phyloP scores from a whole-genome alignment of 2,888 invertebrate species.

The Ichneumoninae sp. region DNA sequence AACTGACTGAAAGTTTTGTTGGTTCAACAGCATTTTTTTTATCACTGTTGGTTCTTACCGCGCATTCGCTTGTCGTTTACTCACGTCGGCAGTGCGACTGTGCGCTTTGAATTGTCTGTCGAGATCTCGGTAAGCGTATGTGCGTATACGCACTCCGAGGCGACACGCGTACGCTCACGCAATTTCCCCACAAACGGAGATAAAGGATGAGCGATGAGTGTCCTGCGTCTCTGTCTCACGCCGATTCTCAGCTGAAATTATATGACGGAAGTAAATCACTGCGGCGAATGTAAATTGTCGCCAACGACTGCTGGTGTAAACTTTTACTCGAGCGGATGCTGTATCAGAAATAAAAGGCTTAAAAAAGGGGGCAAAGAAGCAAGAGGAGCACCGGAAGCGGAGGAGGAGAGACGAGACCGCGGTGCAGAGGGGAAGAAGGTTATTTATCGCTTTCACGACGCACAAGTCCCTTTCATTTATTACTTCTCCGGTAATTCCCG shows the following conservation, averaged over 20 bases:
- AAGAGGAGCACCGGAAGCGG: background rate
- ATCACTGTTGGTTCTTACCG: background rate
- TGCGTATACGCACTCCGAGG: background rate
- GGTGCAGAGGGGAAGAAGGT: constrained; percentile 4
- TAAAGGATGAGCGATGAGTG: constrained; percentile 9
- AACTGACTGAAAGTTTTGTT: too few species aligned
- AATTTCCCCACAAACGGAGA: background rate
- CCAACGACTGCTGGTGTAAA: constrained; percentile 25
- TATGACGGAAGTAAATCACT: constrained; percentile 51
- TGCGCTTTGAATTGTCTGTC: background rate
- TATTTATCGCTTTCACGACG: constrained; percentile 34
- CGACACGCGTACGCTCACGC: background rate
- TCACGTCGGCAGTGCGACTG: background rate
- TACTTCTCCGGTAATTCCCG: constrained; percentile 26
- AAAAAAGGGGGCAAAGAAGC: constrained; percentile 29
- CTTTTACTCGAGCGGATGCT: background rate
- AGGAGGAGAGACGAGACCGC: background rate
- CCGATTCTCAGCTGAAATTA: constrained; percentile 41
- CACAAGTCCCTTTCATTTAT: constrained; percentile 39
- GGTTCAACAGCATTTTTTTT: too few species aligned
- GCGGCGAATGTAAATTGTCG: constrained; percentile 48
- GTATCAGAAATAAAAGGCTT: constrained; percentile 22
- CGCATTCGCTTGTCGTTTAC: background rate
- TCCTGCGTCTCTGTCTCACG: constrained; percentile 1
- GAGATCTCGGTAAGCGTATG: constrained; percentile 27